phyloP scores from a whole-genome alignment of 2,113 vertebrate species.

The Lonchura striata region DNA sequence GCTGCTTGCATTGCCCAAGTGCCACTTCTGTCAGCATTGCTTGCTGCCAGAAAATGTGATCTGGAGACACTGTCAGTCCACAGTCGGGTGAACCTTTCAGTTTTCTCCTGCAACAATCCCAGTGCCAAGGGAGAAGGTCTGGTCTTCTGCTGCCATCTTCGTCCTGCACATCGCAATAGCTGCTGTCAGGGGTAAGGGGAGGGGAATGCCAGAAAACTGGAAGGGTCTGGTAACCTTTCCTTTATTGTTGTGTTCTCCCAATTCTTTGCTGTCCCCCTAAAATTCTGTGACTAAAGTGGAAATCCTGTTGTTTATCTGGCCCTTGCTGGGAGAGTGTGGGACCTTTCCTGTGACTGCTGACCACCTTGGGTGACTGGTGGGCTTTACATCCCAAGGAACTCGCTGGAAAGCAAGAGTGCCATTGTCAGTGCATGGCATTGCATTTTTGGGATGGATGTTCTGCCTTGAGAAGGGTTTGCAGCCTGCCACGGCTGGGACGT shows the following conservation, averaged over 20 bases:
- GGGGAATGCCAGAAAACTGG: neutral
- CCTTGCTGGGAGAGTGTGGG: fast-evolving
- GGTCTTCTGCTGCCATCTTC: constrained; percentile 22
- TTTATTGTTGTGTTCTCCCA: neutral
- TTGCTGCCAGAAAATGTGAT: constrained; percentile 16
- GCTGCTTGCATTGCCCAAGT: neutral
- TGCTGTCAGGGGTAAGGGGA: neutral
- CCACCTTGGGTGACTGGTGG: neutral
- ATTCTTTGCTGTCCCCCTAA: neutral
- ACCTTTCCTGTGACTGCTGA: neutral
- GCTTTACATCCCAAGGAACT: neutral
- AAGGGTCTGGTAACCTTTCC: neutral
- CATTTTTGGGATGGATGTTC: neutral
- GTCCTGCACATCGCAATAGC: neutral
- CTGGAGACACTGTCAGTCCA: neutral
- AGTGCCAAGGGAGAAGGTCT: neutral
- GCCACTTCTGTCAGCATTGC: neutral
- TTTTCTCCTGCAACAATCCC: neutral
- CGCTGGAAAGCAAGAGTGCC: neutral
- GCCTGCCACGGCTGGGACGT: fast-evolving
- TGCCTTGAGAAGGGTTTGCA: neutral
- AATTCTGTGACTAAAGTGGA: neutral
- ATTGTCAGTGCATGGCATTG: fast-evolving
- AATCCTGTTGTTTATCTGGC: neutral
- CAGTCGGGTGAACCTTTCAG: neutral